Conservation (phyloP, 2,797 vertebrate genomes). For the Rhinichthys osculus region DNA sequence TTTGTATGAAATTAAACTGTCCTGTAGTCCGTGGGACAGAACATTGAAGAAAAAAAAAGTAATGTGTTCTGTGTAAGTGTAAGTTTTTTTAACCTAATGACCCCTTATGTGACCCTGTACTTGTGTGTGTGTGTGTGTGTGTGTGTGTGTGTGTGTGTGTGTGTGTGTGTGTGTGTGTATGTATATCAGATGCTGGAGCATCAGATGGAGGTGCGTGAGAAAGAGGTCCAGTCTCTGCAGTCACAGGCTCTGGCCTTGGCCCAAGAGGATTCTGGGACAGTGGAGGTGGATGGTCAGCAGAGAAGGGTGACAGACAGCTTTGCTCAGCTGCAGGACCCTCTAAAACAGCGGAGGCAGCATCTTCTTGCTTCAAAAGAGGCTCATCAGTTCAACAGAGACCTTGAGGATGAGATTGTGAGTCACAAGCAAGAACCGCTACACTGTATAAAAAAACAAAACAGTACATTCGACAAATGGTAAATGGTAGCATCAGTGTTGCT, state of each 20-base stretch:
- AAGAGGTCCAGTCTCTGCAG: conserved; percentile 90
- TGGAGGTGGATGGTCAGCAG: conserved; percentile 88
- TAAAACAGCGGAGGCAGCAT: conserved; percentile 78
- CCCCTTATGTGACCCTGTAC: background rate
- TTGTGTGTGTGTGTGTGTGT: background rate
- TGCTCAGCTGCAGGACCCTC: conserved; percentile 82
- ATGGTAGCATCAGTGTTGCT: background rate
- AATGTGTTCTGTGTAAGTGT: background rate
- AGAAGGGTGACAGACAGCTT: conserved; percentile 84
- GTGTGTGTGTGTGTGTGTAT: background rate
- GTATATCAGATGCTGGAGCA: conserved; percentile 87
- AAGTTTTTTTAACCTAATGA: conserved; percentile 17
- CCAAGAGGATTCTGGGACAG: conserved; percentile 86
- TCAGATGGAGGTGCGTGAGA: conserved; percentile 91
- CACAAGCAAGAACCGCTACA: background rate
- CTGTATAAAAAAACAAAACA: background rate
- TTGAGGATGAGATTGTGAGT: conserved; percentile 95
- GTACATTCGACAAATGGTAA: background rate
- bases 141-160: background rate
- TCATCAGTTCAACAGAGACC: conserved; percentile 92
- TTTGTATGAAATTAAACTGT: background rate
- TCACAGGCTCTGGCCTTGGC: conserved; percentile 86
- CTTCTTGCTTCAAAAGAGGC: conserved; percentile 90
- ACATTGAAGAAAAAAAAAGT: no score
- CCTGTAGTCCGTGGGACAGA: background rate